Evolutionary conservation across 2,797 vertebrate genomes (phyloP), one percentile per base, ranked within the genome.

Genomic region (Mormyrus proboscirostris): DNA sequence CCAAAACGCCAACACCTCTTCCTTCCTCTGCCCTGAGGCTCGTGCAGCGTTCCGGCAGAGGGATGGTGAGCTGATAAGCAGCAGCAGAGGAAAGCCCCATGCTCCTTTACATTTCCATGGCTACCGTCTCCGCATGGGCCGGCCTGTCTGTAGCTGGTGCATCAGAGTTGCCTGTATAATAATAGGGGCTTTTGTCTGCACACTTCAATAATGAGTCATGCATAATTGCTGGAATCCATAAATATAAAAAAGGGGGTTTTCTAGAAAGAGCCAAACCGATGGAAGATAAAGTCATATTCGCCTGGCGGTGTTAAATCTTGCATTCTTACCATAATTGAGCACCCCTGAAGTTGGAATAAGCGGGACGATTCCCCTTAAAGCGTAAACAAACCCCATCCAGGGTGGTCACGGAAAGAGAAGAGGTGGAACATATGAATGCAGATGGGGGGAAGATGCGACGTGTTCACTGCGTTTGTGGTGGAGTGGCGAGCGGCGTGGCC

Each of bases 401-500:
- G 12, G 41, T 62, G 22, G 22, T 3, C 62, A 9, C 25, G 1
- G 29, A 4, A 57, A 41, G 59, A 33, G 88, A 47, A 25, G 16
- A 79, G 38, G 38, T 14, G 2, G 73, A n/a, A 89, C 2, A 1
- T 16, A 62, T 89, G 47, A 55, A 33, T 53, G 83, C 41, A 19
- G 16, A 49, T 59, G 90, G 88, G 10, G 4, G 87, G 73, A 84
- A 16, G 47, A 47, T 90, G 88, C 85, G 88, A 0, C 79, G 5
- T 89, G 59, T 91, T 88, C 83, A 53, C 44, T 38, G 50, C 7
- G 14, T 19, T 55, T 86, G 25, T 29, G 16, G 51, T 2, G 50
- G 29, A 10, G 25, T 88, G 86, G 90, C 89, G 88, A 90, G 87
- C 90, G 89, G 51, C 3, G 50, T 87, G 93, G 94, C 94, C 92